Percentiles rank a stretch among this genome's conserved stretches.
Conservation (phyloP, 2,113 vertebrate genomes). For the Ciconia boyciana region DNA sequence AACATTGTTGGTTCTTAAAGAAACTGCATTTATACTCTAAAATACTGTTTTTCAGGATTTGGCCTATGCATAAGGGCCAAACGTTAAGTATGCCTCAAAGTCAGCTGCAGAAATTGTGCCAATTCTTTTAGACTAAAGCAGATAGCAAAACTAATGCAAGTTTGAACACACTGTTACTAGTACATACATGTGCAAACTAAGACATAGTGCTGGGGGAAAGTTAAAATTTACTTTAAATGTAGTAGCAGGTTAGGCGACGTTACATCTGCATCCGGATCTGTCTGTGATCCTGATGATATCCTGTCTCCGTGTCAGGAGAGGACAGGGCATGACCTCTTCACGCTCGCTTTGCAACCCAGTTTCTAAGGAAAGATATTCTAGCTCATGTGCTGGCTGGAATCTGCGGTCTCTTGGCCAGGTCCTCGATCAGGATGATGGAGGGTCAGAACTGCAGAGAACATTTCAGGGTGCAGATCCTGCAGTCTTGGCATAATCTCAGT, state of each 20-base stretch:
- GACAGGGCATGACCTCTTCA: background rate
- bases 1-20: background rate
- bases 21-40: background rate
- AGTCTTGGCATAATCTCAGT: background rate
- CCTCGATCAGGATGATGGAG: background rate
- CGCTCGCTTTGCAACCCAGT: rapidly evolving
- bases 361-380: background rate
- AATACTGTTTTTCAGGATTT: background rate
- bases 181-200: background rate
- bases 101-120: background rate
- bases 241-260: background rate
- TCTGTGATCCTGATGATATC: background rate
- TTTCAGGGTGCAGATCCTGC: background rate
- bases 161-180: background rate
- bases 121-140: background rate
- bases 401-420: background rate
- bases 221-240: background rate
- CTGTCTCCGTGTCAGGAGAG: background rate
- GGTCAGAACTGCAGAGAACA: background rate
- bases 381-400: background rate
- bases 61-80: background rate
- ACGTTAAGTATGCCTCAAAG: background rate
- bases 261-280: background rate
- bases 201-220: background rate
- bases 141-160: background rate